phyloP scores from a whole-genome alignment of 2,888 invertebrate species.

The Standfussiana lucernea region DNA sequence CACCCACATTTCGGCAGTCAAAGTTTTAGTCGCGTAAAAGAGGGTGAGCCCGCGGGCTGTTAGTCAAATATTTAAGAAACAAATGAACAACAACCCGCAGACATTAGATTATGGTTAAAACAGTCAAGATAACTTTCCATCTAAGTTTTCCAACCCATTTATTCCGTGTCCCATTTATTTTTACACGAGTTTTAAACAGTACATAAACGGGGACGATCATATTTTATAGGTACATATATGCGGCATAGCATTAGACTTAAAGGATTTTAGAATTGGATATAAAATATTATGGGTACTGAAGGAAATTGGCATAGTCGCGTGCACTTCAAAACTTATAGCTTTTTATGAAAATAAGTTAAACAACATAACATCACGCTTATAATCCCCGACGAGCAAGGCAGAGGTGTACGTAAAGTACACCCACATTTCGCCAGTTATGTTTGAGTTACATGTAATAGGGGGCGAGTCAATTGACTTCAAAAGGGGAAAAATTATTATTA shows the following conservation, averaged over 20 bases:
- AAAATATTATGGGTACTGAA: conserved; percentile 42
- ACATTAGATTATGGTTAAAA: neutral
- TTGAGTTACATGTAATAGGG: too few species aligned
- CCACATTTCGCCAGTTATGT: neutral
- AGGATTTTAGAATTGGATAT: conserved; percentile 44
- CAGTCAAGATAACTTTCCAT: conserved; percentile 7
- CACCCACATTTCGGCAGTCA: too few species aligned
- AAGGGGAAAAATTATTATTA: too few species aligned
- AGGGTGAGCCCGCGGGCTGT: neutral
- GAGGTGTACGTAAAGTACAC: neutral
- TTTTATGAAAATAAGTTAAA: neutral
- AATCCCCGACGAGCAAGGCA: neutral
- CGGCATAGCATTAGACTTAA: conserved; percentile 28
- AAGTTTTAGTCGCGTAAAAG: too few species aligned
- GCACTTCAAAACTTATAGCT: neutral
- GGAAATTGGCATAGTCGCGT: conserved; percentile 16
- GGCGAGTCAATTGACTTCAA: too few species aligned
- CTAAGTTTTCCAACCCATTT: conserved; percentile 23
- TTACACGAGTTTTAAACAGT: conserved; percentile 44
- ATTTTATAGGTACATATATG: conserved; percentile 28
- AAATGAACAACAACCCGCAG: neutral
- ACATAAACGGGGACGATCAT: conserved; percentile 20
- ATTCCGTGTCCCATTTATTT: conserved; percentile 13
- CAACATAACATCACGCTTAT: neutral
- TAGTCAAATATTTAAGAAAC: neutral